A percentile compares a stretch with the other conserved stretches of the same genome.
Conservation (phyloP, 30 jellyfish, hydroid and myxozoan species). For the Pelagia noctiluca region DNA sequence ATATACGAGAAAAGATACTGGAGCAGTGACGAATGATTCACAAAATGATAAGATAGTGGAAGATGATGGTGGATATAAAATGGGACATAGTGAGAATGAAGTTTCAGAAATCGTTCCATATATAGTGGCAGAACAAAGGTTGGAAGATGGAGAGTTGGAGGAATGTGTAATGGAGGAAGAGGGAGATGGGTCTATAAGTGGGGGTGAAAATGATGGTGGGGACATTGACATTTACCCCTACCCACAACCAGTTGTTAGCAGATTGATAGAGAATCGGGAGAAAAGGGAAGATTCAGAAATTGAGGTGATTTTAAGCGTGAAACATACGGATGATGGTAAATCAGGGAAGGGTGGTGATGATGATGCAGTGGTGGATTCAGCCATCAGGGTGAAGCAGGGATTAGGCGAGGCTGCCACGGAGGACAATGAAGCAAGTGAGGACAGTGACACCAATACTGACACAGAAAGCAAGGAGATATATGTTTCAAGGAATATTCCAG, state of each 20-base stretch:
- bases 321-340: neutral
- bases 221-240: conserved; percentile 61
- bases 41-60: neutral
- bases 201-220: neutral
- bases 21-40: neutral
- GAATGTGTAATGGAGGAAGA: neutral
- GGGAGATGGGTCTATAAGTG: neutral
- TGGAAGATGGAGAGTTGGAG: neutral
- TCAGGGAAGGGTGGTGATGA: too few relatives aligned
- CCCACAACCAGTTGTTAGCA: conserved; percentile 8
- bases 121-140: conserved; percentile 21
- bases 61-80: neutral
- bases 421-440: neutral
- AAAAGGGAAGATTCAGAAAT: conserved; percentile 62
- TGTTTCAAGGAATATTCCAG: neutral
- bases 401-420: neutral
- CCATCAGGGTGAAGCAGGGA: too few relatives aligned
- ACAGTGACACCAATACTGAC: neutral
- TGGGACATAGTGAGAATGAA: conserved; percentile 17
- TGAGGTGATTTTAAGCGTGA: conserved; percentile 47
- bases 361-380: too few relatives aligned
- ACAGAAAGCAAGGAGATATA: neutral
- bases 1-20: neutral
- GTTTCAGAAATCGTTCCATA: conserved; percentile 57
- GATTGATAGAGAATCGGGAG: neutral